Evolutionary conservation across 2,113 vertebrate genomes (phyloP), one percentile per base, ranked within the genome.

Genomic region (Globicephala melas): DNA sequence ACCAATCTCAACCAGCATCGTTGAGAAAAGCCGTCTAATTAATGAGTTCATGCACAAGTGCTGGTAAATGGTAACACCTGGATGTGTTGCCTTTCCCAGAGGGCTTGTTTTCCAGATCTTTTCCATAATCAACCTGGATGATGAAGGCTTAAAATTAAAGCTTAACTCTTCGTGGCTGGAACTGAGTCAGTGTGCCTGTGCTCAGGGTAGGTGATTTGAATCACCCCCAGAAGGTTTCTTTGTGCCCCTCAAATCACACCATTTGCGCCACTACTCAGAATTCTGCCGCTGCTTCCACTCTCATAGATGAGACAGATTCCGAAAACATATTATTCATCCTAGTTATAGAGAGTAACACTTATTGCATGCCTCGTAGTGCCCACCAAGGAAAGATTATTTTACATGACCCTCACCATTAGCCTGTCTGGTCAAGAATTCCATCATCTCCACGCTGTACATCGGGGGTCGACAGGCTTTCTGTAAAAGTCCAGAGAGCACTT

Each of bases 101-200:
- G 73, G 92, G 89, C 74, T 84, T 80, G 33, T 74, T 96, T 97
- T 67, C 88, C 84, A 87, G 95, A 88, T 94, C 94, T 84, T 94
- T 96, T 80, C 67, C 6, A 10, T 83, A 97, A 92, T 96, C 70
- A 93, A 31, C 73, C 60, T 81, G 74, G 28, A 76, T 81, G 89
- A 92, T 62, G 94, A 94, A 74, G 84, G 62, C 18, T 89, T 86
- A 60, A 50, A 70, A 90, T 83, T 68, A 86, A 93, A 93, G 36
- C 50, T 96, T 95, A 97, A 95, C 33, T 74, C 58, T 89, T 91
- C 12, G 0, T 70, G 63, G 65, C 62, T 53, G 28, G 36, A 82
- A 88, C 58, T 33, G 50, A 68, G 38, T 73, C n/a, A 38, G 21
- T 33, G 50, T 33, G 58, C 8, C 3, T 4, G 12, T 55, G 25